These are phyloP conservation scores for Xiphorhynchus elegans DNA, from an alignment of 2,113 vertebrate genomes.

Conservation along the genomic window DNA sequence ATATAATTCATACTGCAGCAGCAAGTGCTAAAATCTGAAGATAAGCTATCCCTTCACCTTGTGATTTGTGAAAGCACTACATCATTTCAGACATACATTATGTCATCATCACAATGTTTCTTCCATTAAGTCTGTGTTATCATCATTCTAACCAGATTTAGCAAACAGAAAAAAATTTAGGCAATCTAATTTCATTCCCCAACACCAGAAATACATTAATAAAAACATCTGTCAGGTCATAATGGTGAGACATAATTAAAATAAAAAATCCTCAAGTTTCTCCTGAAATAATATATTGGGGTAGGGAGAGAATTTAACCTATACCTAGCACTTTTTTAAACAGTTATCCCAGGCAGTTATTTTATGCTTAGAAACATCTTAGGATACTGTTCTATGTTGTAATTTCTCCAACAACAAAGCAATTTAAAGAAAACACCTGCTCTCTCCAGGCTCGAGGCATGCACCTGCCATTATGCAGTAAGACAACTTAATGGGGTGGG, in stretches of 20 bases:
- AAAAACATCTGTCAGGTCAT: not conserved
- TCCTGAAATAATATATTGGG: not conserved
- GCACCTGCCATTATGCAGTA: not conserved
- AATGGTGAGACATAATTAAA: not conserved
- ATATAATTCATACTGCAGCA: not conserved
- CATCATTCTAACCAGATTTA: not conserved
- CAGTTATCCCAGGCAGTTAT: not conserved
- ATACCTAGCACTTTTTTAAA: not conserved
- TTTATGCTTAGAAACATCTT: not conserved
- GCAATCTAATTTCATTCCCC: not conserved
- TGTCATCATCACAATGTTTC: not conserved
- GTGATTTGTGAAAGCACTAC: slow-evolving; percentile 37
- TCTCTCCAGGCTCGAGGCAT: not conserved
- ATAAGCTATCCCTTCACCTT: slow-evolving; percentile 13
- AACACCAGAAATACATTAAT: not conserved
- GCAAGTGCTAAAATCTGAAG: slow-evolving; percentile 11
- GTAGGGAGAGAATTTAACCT: not conserved
- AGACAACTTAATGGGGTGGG: not conserved
- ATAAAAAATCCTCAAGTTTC: not conserved
- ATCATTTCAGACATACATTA: slow-evolving; percentile 1
- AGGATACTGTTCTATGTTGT: not conserved
- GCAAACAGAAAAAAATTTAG: not conserved
- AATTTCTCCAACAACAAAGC: not conserved
- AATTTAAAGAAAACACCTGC: not conserved
- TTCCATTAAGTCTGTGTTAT: not conserved